Conservation (phyloP, 2,888 invertebrate genomes). For the Nymphalis c-album region DNA sequence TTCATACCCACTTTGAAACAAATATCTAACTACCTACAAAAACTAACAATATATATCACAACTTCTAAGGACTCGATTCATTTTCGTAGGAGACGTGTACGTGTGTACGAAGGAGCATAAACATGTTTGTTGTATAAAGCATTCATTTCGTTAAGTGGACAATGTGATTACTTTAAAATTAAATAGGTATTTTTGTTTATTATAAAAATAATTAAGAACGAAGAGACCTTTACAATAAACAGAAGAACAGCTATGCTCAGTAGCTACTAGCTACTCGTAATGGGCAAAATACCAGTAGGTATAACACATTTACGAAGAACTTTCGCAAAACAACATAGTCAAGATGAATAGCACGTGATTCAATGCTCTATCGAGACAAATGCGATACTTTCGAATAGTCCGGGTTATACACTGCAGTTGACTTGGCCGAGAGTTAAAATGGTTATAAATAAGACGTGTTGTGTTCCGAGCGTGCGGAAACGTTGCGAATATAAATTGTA, state of each 20-base stretch:
- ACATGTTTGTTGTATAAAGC: too few species aligned
- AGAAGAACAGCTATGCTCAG: background rate
- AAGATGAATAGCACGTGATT: conserved; percentile 15
- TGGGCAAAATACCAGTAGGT: background rate
- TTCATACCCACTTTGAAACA: too few species aligned
- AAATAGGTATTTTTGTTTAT: too few species aligned
- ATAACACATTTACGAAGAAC: conserved; percentile 5
- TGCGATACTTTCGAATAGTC: conserved; percentile 10
- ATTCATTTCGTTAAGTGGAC: too few species aligned
- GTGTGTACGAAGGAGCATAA: too few species aligned
- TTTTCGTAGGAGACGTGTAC: too few species aligned
- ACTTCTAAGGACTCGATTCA: too few species aligned
- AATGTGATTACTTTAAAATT: too few species aligned
- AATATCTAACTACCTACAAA: too few species aligned
- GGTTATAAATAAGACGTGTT: conserved; percentile 16
- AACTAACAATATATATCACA: too few species aligned
- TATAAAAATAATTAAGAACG: too few species aligned
- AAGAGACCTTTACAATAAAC: background rate
- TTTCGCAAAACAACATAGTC: background rate
- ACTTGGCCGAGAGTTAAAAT: conserved; percentile 11
- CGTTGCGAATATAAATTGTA: conserved; percentile 8
- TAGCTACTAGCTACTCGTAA: background rate
- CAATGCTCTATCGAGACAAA: conserved; percentile 20
- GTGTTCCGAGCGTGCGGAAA: conserved; percentile 13
- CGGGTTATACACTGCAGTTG: conserved; percentile 16